Conservation (phyloP, 1,140 invertebrate genomes). For the Chrysomallon squamiferum region DNA sequence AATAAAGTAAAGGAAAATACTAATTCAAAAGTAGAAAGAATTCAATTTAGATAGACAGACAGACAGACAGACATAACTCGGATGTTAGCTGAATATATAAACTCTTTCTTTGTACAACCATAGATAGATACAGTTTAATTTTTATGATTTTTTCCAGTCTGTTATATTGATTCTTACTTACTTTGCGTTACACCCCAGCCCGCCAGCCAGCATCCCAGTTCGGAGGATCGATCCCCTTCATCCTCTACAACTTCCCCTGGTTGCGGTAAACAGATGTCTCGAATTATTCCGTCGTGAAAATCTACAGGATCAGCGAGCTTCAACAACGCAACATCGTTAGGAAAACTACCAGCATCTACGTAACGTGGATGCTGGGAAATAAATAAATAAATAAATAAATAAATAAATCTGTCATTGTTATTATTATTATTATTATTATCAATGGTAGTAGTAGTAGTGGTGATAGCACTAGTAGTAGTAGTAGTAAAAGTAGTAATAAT, state of each 20-base stretch:
- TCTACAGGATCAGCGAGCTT: slow-evolving; percentile 18
- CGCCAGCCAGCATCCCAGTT: slow-evolving; percentile 19
- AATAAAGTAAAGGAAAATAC: too few relatives aligned
- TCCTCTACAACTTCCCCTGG: not conserved
- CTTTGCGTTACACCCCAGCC: slow-evolving; percentile 22
- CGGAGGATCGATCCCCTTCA: not conserved
- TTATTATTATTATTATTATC: too few relatives aligned
- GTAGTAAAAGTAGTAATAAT: not conserved
- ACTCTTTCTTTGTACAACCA: too few relatives aligned
- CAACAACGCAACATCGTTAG: slow-evolving; percentile 23
- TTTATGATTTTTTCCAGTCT: too few relatives aligned
- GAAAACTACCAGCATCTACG: slow-evolving; percentile 16
- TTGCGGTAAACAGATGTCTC: slow-evolving; percentile 14
- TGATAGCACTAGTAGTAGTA: not conserved
- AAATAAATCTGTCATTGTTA: not conserved
- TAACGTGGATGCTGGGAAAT: slow-evolving; percentile 18
- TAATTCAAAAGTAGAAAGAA: too few relatives aligned
- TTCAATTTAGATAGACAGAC: too few relatives aligned
- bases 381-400: not conserved
- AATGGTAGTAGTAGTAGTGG: too few relatives aligned
- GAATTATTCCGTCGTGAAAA: not conserved
- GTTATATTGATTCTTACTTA: slow-evolving; percentile 8
- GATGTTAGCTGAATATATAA: too few relatives aligned
- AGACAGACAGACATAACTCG: too few relatives aligned
- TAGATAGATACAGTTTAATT: too few relatives aligned